These are phyloP conservation scores for Solea senegalensis DNA, from an alignment of 2,113 vertebrate species.

Conservation along the genomic window DNA sequence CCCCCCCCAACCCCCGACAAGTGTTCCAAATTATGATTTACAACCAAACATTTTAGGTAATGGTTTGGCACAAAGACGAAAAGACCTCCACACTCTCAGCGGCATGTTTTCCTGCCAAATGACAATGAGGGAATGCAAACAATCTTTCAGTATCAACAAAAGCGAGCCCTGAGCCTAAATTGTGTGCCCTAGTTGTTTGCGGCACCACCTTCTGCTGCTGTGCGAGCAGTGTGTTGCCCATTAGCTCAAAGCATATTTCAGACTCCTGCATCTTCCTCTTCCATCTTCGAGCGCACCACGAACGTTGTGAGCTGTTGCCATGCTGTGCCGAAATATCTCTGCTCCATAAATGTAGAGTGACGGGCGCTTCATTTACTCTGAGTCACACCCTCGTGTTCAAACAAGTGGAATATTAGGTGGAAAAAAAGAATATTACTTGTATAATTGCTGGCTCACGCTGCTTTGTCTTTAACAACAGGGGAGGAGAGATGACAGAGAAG, in stretches of 20 bases:
- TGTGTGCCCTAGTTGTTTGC: conserved; percentile 28
- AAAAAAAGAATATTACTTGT: conserved; percentile 29
- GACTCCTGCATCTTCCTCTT: conserved; percentile 33
- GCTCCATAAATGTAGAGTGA: conserved; percentile 60
- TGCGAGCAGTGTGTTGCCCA: conserved; percentile 32
- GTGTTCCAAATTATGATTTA: conserved; percentile 39
- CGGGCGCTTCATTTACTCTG: conserved; percentile 50
- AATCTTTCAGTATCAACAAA: conserved; percentile 57
- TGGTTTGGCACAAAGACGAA: conserved; percentile 46
- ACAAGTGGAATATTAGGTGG: conserved; percentile 19
- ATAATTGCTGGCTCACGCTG: conserved; percentile 11
- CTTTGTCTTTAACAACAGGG: conserved; percentile 17
- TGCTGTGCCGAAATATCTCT: conserved; percentile 31
- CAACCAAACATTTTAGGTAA: conserved; percentile 40
- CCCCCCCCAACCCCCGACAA: neutral
- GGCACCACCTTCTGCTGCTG: conserved; percentile 31
- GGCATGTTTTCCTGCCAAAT: conserved; percentile 45
- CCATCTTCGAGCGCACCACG: conserved; percentile 10
- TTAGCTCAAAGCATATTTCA: conserved; percentile 59
- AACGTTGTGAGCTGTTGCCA: conserved; percentile 19
- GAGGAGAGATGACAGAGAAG: neutral
- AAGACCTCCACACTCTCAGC: conserved; percentile 48
- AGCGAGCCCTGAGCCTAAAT: conserved; percentile 43
- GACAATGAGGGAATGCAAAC: conserved; percentile 27
- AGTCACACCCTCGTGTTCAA: conserved; percentile 37